A percentile compares a stretch with the other conserved stretches of the same genome.
Evolutionary conservation across 2,797 vertebrate species (phyloP).

Genomic region (Pseudochirops corinnae): DNA sequence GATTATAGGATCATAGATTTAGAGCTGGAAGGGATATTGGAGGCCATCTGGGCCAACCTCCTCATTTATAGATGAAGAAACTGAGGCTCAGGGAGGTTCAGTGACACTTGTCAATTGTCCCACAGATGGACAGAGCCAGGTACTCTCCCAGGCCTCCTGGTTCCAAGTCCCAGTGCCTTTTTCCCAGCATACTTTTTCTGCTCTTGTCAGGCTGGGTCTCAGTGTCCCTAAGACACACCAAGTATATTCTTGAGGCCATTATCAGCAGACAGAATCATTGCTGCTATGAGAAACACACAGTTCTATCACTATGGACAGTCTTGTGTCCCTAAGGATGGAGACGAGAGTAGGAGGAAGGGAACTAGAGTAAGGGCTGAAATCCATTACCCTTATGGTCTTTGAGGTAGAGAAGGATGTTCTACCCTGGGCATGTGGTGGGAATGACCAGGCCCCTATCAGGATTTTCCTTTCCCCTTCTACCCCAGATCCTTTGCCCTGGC

Average conservation of each 20-base stretch:
- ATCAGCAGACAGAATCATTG: not conserved
- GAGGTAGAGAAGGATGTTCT: not conserved
- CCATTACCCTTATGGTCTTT: not conserved
- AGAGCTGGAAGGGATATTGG: not conserved
- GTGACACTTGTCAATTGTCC: not conserved
- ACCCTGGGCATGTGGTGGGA: not conserved
- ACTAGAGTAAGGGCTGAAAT: not conserved
- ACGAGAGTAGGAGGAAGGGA: not conserved
- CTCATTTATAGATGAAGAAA: not conserved
- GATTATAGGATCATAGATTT: not conserved
- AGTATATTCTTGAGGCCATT: not conserved
- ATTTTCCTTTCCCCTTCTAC: not conserved
- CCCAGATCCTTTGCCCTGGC: not conserved
- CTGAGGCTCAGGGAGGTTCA: not conserved
- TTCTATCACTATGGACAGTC: not conserved
- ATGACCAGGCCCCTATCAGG: not conserved
- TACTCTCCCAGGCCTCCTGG: not conserved
- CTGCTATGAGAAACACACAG: not conserved
- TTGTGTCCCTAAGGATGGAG: not conserved
- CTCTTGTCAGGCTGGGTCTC: not conserved
- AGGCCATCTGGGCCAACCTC: not conserved
- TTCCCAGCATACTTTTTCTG: not conserved
- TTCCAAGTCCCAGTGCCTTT: not conserved
- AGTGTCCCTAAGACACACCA: not conserved
- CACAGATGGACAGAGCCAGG: not conserved